Evolutionary conservation across 1,140 invertebrate genomes (phyloP).

Genomic region (Drosophila teissieri): DNA sequence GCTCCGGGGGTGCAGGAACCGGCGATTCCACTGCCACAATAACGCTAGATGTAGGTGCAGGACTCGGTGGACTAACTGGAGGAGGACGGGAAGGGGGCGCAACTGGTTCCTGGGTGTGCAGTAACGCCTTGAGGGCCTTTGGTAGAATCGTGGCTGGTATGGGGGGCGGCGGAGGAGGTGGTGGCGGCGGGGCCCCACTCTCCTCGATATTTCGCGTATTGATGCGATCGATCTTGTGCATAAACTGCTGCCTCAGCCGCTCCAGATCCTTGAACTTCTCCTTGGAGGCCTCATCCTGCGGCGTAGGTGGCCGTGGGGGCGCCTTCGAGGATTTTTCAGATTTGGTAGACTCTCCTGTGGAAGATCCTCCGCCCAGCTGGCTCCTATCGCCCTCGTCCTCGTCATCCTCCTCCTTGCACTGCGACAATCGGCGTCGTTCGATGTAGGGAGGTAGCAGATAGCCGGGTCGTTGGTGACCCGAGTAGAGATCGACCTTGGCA

Average conservation of each 20-base stretch:
- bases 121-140: slow-evolving; percentile 70
- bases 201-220: slow-evolving; percentile 77
- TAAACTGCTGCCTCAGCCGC: slow-evolving; percentile 76
- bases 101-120: slow-evolving; percentile 57
- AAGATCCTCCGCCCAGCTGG: slow-evolving; percentile 7
- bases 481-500: slow-evolving; percentile 55
- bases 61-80: not conserved
- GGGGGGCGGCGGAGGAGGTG: slow-evolving; percentile 71
- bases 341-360: slow-evolving; percentile 25
- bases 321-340: slow-evolving; percentile 57
- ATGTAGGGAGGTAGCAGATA: slow-evolving; percentile 86
- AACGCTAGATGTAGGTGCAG: not conserved
- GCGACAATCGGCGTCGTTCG: slow-evolving; percentile 89
- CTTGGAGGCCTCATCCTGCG: slow-evolving; percentile 65
- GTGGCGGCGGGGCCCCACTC: slow-evolving; percentile 56
- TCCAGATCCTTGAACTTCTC: slow-evolving; percentile 80
- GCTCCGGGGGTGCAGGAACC: not conserved
- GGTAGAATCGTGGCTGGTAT: slow-evolving; percentile 80
- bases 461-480: slow-evolving; percentile 71
- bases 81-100: not conserved
- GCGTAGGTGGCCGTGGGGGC: slow-evolving; percentile 73
- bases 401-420: slow-evolving; percentile 93
- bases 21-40: not conserved
- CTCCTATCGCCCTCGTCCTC: slow-evolving; percentile 85
- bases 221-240: slow-evolving; percentile 81